Base-by-base conservation (phyloP, 1,140 invertebrate species). In the Pentalonia nigronervosa region DNA sequence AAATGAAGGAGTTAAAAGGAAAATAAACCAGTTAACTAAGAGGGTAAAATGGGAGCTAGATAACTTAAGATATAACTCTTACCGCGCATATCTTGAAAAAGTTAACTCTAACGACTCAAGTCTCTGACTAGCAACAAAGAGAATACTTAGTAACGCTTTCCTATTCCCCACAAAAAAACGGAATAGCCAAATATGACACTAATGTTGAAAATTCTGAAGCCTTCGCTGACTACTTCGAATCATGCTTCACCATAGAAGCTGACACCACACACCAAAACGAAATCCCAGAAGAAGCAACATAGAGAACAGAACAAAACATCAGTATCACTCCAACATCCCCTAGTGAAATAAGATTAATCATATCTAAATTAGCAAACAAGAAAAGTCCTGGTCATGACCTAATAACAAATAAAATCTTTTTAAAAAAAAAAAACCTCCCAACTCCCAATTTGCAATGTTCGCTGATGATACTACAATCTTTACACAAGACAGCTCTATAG, bases 381-480 rank as follows among this genome's bases (percentile, higher is more conserved):
- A 95, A 95, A 95, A 94, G 95, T 8, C 94, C 95, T 17, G 95
- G 94, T 2, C 93, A 90, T 0, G 95, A 95, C 88, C 84, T 94
- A 36, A 94, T 94, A 86, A 53, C 94, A 45, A 94, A 91, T 36
- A 91, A 90, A 7, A 92, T 95, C 17, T 36, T 95, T 7, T n/a
- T n/a, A n/a, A n/a, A n/a, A n/a, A n/a, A n/a, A n/a, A 94, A 94
- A 94, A 93, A 95, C 36, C 45, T 95, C n/a, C n/a, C n/a, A 4
- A 86, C 94, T 6, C 47, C 89, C 23, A 94, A 94, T n/a, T 89
- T 1, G 48, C 87, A 89, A 89, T 53, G 87, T 89, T 89, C 6
- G n/a, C 87, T 7, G 41, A 88, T n/a, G 45, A 88, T 34, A 88
- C 86, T 8, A 89, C 87, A 53, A 89, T 89, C 21, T n/a, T 53